phyloP scores from a whole-genome alignment of 2,797 vertebrate genomes.

The Ispidina picta region DNA sequence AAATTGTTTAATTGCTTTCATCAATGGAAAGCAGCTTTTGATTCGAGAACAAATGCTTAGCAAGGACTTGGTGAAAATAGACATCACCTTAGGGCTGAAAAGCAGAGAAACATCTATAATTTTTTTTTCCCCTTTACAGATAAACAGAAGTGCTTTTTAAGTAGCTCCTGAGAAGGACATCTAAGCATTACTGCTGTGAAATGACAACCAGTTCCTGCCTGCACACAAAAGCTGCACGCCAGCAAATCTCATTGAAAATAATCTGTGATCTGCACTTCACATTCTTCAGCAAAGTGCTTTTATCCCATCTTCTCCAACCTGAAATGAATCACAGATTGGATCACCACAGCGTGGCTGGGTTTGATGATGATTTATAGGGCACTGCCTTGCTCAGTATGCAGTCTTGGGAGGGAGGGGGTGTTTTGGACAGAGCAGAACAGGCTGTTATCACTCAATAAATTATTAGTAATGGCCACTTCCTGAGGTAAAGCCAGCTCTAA shows the following conservation, averaged over 20 bases:
- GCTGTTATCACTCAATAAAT: constrained; percentile 68
- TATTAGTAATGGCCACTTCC: constrained; percentile 51
- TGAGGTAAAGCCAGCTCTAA: neutral
- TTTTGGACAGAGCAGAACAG: constrained; percentile 46
- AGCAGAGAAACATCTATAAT: constrained; percentile 26
- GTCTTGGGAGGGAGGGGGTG: constrained; percentile 34
- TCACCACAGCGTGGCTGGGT: constrained; percentile 47
- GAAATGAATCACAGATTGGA: constrained; percentile 68
- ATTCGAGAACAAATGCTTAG: constrained; percentile 71
- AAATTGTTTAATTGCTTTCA: constrained; percentile 74
- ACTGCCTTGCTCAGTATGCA: constrained; percentile 5
- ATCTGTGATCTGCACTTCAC: constrained; percentile 66
- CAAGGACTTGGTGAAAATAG: constrained; percentile 61
- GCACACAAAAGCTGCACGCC: constrained; percentile 37
- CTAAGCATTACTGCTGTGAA: constrained; percentile 65
- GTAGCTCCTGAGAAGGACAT: constrained; percentile 67
- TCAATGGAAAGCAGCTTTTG: constrained; percentile 69
- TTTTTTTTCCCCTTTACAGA: constrained; percentile 39
- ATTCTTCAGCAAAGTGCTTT: constrained; percentile 70
- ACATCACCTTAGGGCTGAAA: constrained; percentile 72
- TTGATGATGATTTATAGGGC: constrained; percentile 71
- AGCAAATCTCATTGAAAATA: constrained; percentile 71
- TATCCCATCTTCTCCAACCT: constrained; percentile 63
- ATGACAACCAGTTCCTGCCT: constrained; percentile 67
- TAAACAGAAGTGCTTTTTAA: constrained; percentile 68